Evolutionary conservation across 2,888 invertebrate species (phyloP), one percentile per base, ranked within the genome.

Genomic region (Apamea monoglypha): DNA sequence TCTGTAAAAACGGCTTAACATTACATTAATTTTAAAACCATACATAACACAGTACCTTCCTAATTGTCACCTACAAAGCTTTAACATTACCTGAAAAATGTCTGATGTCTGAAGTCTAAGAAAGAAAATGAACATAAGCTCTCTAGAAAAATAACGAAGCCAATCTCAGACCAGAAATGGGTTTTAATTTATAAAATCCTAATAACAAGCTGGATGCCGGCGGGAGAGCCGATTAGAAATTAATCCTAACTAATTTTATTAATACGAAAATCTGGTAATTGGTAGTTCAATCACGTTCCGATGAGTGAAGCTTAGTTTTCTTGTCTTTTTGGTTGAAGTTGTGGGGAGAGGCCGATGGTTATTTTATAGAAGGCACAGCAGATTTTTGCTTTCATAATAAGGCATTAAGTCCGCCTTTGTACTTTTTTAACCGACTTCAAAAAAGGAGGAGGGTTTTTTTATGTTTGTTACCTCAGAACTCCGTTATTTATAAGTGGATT

Each of bases 241-340:
- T 87, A 83, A 85, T 85, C 87, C 63, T 76, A 40, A 80, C 74
- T 85, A 74, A 86, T 75, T 44, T 67, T 86, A 68, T 74, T 86
- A 82, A 86, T 86, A 82, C 50, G 67, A 66, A 78, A 84, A 84
- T 84, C 84, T 72, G 53, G 78, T 86, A 83, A 84, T 78, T 84
- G 67, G 66, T 71, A 78, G 67, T 59, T 78, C 83, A 64, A 86
- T 84, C 84, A 84, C 86, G 84, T 68, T 63, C 53, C 36, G 67
- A 64, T 61, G 74, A 40, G 50, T 18, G 32, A 12, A 63, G 85
- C 66, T 72, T 74, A 44, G 10, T 36, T 56, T 61, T 14, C 44
- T 81, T 66, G 56, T 74, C 36, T 66, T 84, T 72, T 85, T 64
- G 18, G 14, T 84, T 50, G 44, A 81, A 53, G 84, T 56, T 61